Evolutionary conservation across 2,888 invertebrate species (phyloP).

Genomic region (Drosophila vallismaia): DNA sequence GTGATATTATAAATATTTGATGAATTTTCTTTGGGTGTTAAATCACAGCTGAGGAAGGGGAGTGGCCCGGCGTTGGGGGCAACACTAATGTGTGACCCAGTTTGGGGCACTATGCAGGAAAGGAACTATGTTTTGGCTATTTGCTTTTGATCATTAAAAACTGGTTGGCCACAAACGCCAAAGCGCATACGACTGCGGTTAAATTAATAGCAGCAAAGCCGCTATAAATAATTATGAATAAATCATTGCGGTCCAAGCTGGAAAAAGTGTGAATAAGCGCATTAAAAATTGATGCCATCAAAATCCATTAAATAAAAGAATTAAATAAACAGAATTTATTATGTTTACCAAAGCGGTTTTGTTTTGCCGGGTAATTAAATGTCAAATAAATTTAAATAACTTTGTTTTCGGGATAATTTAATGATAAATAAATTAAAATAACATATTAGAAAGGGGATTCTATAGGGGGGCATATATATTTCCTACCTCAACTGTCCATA

Average conservation of each 20-base stretch:
- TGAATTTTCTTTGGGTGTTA: neutral
- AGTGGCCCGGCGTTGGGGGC: slow-evolving; percentile 15
- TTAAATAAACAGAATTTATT: slow-evolving; percentile 1
- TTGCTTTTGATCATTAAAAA: slow-evolving; percentile 78
- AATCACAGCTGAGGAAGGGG: slow-evolving; percentile 1
- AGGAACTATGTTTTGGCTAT: slow-evolving; percentile 67
- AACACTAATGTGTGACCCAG: slow-evolving; percentile 75
- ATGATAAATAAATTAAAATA: neutral
- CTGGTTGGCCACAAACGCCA: slow-evolving; percentile 66
- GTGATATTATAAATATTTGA: too few species aligned
- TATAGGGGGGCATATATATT: neutral
- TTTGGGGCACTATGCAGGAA: slow-evolving; percentile 68
- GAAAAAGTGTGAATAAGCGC: neutral
- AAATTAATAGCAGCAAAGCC: slow-evolving; percentile 21
- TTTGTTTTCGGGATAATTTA: neutral
- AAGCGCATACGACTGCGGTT: slow-evolving; percentile 30
- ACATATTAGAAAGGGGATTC: neutral
- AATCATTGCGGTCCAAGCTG: slow-evolving; percentile 11
- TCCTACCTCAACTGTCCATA: neutral
- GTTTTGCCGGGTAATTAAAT: neutral
- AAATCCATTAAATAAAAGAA: neutral
- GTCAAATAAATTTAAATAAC: neutral
- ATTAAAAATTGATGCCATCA: neutral
- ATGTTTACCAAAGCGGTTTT: neutral
- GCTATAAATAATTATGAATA: slow-evolving; percentile 4